Base-by-base conservation (phyloP, 2,888 invertebrate genomes). In the Zeuzera pyrina region DNA sequence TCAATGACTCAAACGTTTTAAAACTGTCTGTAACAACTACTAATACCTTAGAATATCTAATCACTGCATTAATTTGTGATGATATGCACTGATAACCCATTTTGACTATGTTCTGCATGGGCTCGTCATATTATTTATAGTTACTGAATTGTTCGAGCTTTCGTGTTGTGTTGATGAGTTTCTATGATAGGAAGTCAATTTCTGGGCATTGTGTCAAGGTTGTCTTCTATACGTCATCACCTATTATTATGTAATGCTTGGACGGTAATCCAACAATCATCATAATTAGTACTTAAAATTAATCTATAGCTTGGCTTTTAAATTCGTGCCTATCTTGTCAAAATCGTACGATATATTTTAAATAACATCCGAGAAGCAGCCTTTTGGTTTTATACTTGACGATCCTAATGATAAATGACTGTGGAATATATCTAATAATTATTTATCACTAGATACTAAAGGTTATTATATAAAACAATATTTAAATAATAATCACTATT, bases 11-110 rank as follows among this genome's bases (percentile, higher is more conserved):
- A 58, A 76, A 77, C 60, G 58, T 67, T 76, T 77, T 69, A 73
- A 74, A 78, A 78, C 68, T 55, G 73, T 71, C 63, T 62, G 72
- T 81, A 79, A 79, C 77, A 76, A 65, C 81, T 83, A 81, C 74
- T 79, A 83, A 81, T 79, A 81, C 79, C 83, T 79, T 77, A 78
- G 57, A 73, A 73, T 72, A 78, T 74, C 77, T 83, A 81, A 77
- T 76, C 83, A 81, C 83, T 83, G 83, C 73, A 71, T 70, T 68
- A 70, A 67, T 73, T 79, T 81, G 78, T 83, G 81, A 81, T 83
- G 83, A 83, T 83, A 83, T 83, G 83, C 83, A 83, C 78, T 78
- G 74, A 79, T 72, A 66, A 70, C 77, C 78, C 77, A 74, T 51
- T 49, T 52, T 59, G 64, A 71, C 77, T 72, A 67, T 56, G 63